These are phyloP conservation scores for Perognathus longimembris DNA, from an alignment of 2,113 vertebrate genomes.

Conservation along the genomic window DNA sequence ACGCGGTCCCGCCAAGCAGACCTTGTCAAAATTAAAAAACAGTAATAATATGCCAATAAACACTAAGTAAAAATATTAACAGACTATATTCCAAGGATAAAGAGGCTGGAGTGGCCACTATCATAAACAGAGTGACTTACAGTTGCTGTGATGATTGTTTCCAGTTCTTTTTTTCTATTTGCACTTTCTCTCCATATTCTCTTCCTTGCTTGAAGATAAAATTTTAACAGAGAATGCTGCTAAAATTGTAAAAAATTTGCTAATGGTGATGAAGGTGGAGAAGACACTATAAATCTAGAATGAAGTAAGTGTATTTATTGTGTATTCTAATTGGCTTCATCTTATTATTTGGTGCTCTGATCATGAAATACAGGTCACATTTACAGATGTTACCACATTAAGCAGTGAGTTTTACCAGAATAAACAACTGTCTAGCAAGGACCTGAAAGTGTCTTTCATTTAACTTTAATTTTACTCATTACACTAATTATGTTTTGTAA, in stretches of 20 bases:
- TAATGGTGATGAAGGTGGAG: neutral
- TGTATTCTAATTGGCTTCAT: neutral
- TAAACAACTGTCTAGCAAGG: neutral
- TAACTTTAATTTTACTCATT: slow-evolving; percentile 14
- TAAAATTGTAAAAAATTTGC: neutral
- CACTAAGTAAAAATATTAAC: too few relatives aligned
- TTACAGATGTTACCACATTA: neutral
- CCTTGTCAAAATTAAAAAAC: too few relatives aligned
- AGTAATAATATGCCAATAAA: too few relatives aligned
- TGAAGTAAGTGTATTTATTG: neutral
- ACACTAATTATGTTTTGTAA: neutral
- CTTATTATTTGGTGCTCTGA: neutral
- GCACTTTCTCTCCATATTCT: neutral
- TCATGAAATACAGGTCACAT: neutral
- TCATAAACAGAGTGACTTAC: neutral
- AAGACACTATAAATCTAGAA: neutral
- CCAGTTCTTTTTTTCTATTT: neutral
- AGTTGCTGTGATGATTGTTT: rapidly evolving
- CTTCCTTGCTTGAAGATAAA: neutral
- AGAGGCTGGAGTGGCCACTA: neutral
- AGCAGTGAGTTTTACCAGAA: slow-evolving; percentile 13
- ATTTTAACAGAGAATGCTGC: neutral
- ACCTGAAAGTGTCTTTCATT: neutral
- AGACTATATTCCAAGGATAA: too few relatives aligned
- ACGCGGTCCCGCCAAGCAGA: too few relatives aligned